phyloP scores from a whole-genome alignment of 2,888 invertebrate genomes.

The Notodonta dromedarius region DNA sequence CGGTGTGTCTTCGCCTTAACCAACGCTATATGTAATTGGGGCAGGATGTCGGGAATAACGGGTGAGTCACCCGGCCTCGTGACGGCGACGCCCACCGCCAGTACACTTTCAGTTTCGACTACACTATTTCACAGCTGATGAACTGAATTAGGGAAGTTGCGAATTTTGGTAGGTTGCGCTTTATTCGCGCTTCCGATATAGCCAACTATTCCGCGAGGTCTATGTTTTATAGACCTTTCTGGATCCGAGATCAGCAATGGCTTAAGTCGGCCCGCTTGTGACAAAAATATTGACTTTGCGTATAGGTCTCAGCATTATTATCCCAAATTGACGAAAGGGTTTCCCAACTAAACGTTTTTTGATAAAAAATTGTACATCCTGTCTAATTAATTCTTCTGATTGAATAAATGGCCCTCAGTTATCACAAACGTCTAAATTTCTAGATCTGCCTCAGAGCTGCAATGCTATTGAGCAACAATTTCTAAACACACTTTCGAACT shows the following conservation, averaged over 20 bases:
- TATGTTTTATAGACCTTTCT: too few relatives aligned
- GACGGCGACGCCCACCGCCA: conserved; percentile 30
- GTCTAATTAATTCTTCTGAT: too few relatives aligned
- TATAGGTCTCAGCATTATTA: too few relatives aligned
- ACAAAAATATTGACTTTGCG: too few relatives aligned
- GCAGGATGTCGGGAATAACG: conserved; percentile 78
- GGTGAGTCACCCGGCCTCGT: conserved; percentile 66
- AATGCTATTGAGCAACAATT: conserved; percentile 3
- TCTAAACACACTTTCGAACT: conserved; percentile 1
- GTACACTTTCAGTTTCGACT: conserved; percentile 45
- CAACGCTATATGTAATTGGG: conserved; percentile 61
- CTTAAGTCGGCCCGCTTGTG: too few relatives aligned
- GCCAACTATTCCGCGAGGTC: too few relatives aligned
- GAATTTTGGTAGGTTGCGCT: conserved; percentile 12
- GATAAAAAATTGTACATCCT: too few relatives aligned
- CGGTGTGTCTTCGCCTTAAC: conserved; percentile 57
- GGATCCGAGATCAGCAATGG: too few relatives aligned
- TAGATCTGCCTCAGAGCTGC: conserved; percentile 5
- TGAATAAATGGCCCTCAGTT: not conserved
- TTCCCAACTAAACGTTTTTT: too few relatives aligned
- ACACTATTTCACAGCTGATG: conserved; percentile 42
- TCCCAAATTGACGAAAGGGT: too few relatives aligned
- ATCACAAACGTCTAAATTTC: conserved; percentile 2
- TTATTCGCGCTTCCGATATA: too few relatives aligned
- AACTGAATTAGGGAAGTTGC: conserved; percentile 17